These are phyloP conservation scores for Orussus abietinus DNA, from an alignment of 1,140 invertebrate genomes.

Conservation along the genomic window DNA sequence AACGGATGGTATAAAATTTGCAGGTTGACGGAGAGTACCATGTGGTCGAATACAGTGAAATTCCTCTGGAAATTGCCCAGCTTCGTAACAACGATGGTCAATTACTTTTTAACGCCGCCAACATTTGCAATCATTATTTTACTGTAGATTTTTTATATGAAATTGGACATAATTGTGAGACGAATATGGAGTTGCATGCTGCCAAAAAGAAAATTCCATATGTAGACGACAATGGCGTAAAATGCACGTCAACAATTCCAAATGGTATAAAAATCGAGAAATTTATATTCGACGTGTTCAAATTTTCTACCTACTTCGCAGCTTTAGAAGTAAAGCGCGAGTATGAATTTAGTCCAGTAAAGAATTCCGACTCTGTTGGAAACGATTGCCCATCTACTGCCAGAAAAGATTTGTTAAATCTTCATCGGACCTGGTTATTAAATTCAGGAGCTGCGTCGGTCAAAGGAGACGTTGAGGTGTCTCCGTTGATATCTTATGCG, in stretches of 20 bases:
- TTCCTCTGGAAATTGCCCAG: conserved; percentile 82
- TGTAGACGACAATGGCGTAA: conserved; percentile 69
- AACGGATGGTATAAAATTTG: no score
- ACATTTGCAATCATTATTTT: conserved; percentile 99
- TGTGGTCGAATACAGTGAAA: conserved; percentile 97
- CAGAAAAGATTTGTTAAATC: conserved; percentile 68
- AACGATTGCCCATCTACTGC: conserved; percentile 91
- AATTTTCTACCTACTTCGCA: conserved; percentile 85
- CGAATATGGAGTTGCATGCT: conserved; percentile 82
- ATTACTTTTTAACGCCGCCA: conserved; percentile 89
- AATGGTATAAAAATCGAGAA: conserved; percentile 99
- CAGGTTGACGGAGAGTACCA: conserved; percentile 79
- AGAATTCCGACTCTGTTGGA: conserved; percentile 83
- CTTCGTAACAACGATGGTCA: conserved; percentile 73
- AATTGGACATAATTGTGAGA: conserved; percentile 62
- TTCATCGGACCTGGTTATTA: conserved; percentile 82
- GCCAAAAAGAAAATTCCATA: conserved; percentile 97
- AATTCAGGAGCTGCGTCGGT: conserved; percentile 75
- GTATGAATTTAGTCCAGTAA: conserved; percentile 95
- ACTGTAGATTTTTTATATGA: conserved; percentile 77
- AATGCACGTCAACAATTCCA: conserved; percentile 71
- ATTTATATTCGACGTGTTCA: conserved; percentile 98
- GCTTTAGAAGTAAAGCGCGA: conserved; percentile 91
- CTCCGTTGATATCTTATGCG: conserved; percentile 84
- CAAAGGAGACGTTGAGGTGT: conserved; percentile 78